phyloP scores from a whole-genome alignment of 1,140 invertebrate species.

The Schlechtendalia chinensis region DNA sequence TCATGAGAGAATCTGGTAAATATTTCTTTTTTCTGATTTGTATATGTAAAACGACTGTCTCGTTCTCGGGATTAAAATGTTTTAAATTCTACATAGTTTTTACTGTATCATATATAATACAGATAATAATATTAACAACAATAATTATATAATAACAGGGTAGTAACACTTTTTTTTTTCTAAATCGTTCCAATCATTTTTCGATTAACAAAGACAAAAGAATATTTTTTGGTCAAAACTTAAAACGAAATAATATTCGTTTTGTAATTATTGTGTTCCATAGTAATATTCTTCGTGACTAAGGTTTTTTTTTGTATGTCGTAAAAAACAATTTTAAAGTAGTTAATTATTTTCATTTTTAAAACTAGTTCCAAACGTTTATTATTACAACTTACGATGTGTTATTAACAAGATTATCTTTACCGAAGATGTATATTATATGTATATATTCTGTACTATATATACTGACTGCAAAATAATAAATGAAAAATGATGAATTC shows the following conservation, averaged over 20 bases:
- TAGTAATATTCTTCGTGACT: slow-evolving; percentile 18
- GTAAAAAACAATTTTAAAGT: not conserved
- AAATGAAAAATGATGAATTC: not conserved
- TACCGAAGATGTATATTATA: too few species aligned
- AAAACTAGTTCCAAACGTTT: slow-evolving; percentile 14
- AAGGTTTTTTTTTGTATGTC: too few species aligned
- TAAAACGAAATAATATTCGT: not conserved
- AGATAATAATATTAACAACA: slow-evolving; percentile 2
- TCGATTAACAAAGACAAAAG: not conserved
- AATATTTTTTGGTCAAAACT: slow-evolving; percentile 5
- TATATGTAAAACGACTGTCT: not conserved
- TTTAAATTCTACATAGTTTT: not conserved
- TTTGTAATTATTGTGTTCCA: not conserved
- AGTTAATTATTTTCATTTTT: too few species aligned
- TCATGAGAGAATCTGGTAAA: not conserved
- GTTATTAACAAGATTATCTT: too few species aligned
- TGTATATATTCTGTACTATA: too few species aligned
- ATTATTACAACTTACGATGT: not conserved
- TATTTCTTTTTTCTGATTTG: not conserved
- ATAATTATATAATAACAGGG: not conserved
- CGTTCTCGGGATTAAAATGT: not conserved
- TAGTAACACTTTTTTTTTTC: not conserved
- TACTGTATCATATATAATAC: not conserved
- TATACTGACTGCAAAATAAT: too few species aligned
- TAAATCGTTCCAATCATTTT: too few species aligned